phyloP scores from a whole-genome alignment of 2,797 vertebrate species.

The Dendrocincla fuliginosa region DNA sequence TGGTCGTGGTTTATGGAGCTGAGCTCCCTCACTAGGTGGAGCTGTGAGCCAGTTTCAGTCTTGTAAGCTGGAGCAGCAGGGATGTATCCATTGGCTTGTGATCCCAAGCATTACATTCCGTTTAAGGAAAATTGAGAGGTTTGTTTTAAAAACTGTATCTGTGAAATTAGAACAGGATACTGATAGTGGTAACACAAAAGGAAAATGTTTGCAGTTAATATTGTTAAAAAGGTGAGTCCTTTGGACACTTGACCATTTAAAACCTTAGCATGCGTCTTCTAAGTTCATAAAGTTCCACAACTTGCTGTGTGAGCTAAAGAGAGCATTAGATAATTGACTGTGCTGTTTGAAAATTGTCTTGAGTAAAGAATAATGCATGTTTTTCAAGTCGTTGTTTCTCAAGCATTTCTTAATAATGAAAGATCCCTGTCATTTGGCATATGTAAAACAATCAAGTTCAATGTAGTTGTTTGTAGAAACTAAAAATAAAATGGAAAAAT shows the following conservation, averaged over 20 bases:
- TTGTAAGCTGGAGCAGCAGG: not conserved
- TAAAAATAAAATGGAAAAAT: not conserved
- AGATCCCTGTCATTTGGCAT: not conserved
- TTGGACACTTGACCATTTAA: not conserved
- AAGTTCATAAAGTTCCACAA: not conserved
- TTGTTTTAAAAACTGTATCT: not conserved
- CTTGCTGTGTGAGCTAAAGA: not conserved
- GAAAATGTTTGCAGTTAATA: not conserved
- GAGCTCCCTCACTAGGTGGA: constrained; percentile 57
- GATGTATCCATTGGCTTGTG: accelerated
- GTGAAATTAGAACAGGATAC: not conserved
- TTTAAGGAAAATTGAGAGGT: not conserved
- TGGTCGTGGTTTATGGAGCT: not conserved
- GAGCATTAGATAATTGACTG: not conserved
- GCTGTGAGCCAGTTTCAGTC: constrained; percentile 16
- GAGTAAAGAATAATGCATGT: not conserved
- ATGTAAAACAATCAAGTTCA: not conserved
- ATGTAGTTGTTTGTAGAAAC: not conserved
- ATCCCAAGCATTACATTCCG: not conserved
- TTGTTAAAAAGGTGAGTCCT: not conserved
- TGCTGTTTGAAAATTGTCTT: not conserved
- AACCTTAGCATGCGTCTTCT: not conserved
- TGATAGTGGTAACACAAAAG: not conserved
- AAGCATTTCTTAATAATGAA: not conserved
- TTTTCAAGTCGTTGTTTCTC: not conserved